phyloP scores from a whole-genome alignment of 2,113 vertebrate species.

The Dipodomys stephensi region DNA sequence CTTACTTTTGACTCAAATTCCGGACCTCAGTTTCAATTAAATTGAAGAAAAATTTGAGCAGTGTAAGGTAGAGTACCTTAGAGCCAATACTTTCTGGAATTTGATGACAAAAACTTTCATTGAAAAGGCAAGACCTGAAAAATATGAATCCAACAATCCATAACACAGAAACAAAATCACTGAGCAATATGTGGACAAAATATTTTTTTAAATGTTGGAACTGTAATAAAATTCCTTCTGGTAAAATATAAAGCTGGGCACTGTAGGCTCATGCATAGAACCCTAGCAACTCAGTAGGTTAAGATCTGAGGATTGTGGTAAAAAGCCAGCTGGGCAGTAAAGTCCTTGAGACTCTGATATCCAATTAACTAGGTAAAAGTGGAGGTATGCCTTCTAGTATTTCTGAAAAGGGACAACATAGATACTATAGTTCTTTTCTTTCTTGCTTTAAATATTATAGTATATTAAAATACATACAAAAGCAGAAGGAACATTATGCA shows the following conservation, averaged over 20 bases:
- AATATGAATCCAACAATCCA: conserved; percentile 59
- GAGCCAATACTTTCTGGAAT: conserved; percentile 86
- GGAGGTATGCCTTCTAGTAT: background rate
- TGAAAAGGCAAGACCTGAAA: conserved; percentile 88
- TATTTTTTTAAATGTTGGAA: background rate
- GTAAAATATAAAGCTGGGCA: conserved; percentile 23
- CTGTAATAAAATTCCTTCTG: conserved; percentile 10
- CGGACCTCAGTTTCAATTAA: conserved; percentile 93
- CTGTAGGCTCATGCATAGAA: too few species aligned
- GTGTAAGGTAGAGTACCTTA: conserved; percentile 86
- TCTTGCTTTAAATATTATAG: background rate
- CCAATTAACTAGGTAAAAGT: too few species aligned
- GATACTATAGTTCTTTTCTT: background rate
- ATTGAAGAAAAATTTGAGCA: conserved; percentile 91
- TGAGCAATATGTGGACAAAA: conserved; percentile 5
- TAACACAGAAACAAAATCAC: conserved; percentile 50
- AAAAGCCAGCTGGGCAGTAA: too few species aligned
- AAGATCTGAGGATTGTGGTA: too few species aligned
- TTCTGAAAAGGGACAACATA: background rate
- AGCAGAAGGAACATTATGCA: background rate
- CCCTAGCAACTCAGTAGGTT: too few species aligned
- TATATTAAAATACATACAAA: conserved; percentile 10
- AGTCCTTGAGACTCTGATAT: too few species aligned
- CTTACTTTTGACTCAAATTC: conserved; percentile 89
- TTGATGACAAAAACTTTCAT: conserved; percentile 89